Evolutionary conservation across 1,140 invertebrate genomes (phyloP).

Genomic region (Scaptomyza hsui): DNA sequence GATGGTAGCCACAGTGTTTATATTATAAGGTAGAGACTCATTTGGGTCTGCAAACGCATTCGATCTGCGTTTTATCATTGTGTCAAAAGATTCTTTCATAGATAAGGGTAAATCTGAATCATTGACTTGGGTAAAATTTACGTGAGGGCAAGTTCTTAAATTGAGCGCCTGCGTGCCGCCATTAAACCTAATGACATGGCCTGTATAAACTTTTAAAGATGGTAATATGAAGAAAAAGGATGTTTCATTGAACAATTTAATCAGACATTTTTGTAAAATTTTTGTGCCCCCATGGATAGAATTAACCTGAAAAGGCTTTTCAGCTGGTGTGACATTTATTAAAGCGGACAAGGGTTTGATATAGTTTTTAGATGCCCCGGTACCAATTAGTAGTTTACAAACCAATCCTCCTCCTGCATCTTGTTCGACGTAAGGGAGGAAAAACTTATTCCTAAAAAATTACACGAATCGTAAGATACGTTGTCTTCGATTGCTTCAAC

Average conservation of each 20-base stretch:
- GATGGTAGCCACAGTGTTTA: slow-evolving; percentile 3
- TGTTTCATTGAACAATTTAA: neutral
- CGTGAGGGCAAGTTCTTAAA: neutral
- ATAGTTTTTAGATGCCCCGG: neutral
- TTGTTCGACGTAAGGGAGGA: neutral
- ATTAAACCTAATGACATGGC: neutral
- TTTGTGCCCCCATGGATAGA: neutral
- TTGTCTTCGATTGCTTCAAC: neutral
- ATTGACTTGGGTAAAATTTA: neutral
- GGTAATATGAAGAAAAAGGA: slow-evolving; percentile 1
- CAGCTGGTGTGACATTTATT: neutral
- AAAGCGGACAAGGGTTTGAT: slow-evolving; percentile 1
- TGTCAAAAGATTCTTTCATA: neutral
- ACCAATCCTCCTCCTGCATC: neutral
- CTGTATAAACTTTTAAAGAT: neutral
- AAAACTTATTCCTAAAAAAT: slow-evolving; percentile 2
- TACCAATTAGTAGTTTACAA: neutral
- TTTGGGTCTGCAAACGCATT: slow-evolving; percentile 1
- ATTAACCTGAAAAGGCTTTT: neutral
- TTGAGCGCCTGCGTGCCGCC: neutral
- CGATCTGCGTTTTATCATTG: neutral
- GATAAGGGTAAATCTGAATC: neutral
- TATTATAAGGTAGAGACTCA: neutral
- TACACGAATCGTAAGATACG: neutral
- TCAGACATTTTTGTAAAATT: neutral